Evolutionary conservation across 2,797 vertebrate species (phyloP).

Genomic region (Lycodopsis pacificus): DNA sequence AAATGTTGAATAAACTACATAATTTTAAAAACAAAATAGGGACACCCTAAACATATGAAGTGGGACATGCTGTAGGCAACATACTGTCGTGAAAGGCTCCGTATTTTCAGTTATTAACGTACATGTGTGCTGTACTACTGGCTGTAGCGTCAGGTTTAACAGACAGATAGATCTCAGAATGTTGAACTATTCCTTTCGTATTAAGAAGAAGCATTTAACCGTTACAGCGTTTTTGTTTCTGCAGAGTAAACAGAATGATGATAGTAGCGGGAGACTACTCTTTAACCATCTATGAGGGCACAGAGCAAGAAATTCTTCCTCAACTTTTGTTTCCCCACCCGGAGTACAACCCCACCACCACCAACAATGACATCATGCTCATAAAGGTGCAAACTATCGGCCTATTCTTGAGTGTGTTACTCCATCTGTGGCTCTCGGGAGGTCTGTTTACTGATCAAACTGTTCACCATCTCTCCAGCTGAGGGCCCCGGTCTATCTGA

Average conservation of each 20-base stretch:
- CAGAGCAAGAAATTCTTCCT: slow-evolving; percentile 84
- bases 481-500: slow-evolving; percentile 78
- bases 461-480: slow-evolving; percentile 72
- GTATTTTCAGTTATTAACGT: no score
- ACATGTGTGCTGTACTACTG: not conserved
- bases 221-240: not conserved
- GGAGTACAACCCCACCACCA: slow-evolving; percentile 74
- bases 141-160: not conserved
- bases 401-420: not conserved
- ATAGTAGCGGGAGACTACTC: slow-evolving; percentile 87
- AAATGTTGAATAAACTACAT: not conserved
- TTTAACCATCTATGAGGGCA: slow-evolving; percentile 84
- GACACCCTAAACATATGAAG: not conserved
- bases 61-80: not conserved
- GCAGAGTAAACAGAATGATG: slow-evolving; percentile 80
- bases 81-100: not conserved
- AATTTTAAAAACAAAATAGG: not conserved
- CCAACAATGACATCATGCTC: slow-evolving; percentile 88
- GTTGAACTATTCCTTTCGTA: not conserved
- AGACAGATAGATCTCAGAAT: not conserved
- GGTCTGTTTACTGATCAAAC: not conserved
- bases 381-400: slow-evolving; percentile 81
- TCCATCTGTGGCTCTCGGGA: not conserved
- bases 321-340: slow-evolving; percentile 83
- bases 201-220: not conserved